These are phyloP conservation scores for Tetragonula carbonaria DNA, from an alignment of 2,888 invertebrate genomes.

Conservation along the genomic window DNA sequence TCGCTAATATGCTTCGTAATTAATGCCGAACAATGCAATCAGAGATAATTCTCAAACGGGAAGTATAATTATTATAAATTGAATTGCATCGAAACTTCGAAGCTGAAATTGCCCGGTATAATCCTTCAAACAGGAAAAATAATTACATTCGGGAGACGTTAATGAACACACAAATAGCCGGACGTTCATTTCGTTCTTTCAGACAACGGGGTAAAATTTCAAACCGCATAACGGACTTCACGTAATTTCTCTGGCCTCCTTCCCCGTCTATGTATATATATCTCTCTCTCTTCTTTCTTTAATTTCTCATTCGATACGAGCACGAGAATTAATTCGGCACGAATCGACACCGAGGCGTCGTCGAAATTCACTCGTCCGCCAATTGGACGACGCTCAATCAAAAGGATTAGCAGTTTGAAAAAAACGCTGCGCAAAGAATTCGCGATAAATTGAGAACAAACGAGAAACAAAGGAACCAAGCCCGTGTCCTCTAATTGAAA, in stretches of 20 bases:
- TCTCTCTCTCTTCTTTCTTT: background rate
- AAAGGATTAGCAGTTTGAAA: background rate
- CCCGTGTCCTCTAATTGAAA: background rate
- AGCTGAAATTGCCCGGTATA: no score
- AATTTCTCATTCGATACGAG: background rate
- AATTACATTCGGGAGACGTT: no score
- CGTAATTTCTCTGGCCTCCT: background rate
- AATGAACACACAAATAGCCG: no score
- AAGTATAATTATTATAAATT: no score
- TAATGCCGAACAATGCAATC: no score
- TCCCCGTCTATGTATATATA: background rate
- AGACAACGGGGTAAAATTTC: no score
- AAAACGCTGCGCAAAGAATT: background rate
- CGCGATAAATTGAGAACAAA: background rate
- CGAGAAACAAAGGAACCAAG: background rate
- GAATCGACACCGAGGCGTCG: background rate
- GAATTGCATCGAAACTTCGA: no score
- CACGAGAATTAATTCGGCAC: background rate
- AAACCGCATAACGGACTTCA: no score
- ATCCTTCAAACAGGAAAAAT: no score
- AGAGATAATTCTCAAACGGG: no score
- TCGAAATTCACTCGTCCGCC: background rate
- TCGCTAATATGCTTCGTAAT: no score
- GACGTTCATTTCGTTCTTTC: no score
- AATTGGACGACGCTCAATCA: background rate